phyloP scores from a whole-genome alignment of 2,888 invertebrate genomes.

The Pheosia gnoma region DNA sequence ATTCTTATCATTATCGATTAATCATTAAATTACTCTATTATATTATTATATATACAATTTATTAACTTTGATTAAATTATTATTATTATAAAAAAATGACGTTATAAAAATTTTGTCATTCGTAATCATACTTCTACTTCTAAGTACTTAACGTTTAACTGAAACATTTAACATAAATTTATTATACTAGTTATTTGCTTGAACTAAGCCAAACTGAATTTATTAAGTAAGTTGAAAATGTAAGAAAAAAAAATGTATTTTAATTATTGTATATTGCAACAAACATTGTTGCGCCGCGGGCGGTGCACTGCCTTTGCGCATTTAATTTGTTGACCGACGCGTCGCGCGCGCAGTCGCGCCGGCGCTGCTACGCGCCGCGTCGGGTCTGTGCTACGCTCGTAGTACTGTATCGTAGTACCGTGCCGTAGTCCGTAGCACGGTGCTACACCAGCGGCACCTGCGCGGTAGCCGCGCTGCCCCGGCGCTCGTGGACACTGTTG shows the following conservation, averaged over 20 bases:
- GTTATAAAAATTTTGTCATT: constrained; percentile 85
- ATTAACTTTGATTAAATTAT: constrained; percentile 85
- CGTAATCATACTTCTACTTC: constrained; percentile 84
- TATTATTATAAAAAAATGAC: constrained; percentile 82
- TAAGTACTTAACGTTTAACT: constrained; percentile 83
- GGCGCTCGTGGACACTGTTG: constrained; percentile 70
- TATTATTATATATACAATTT: constrained; percentile 85
- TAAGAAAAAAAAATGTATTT: constrained; percentile 82
- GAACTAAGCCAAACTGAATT: constrained; percentile 85
- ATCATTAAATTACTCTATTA: constrained; percentile 85
- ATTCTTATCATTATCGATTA: constrained; percentile 84
- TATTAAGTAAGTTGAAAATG: constrained; percentile 84
- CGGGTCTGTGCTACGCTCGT: no score
- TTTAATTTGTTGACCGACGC: constrained; percentile 22
- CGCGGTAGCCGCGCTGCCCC: constrained; percentile 19
- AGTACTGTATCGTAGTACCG: neutral
- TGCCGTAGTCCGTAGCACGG: neutral
- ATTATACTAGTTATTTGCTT: constrained; percentile 85
- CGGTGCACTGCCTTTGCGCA: constrained; percentile 48
- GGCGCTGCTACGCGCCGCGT: neutral
- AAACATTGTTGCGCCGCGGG: constrained; percentile 53
- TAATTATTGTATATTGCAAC: constrained; percentile 81
- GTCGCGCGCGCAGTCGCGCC: neutral
- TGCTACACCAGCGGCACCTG: neutral
- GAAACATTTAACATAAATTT: constrained; percentile 83